phyloP scores from a whole-genome alignment of 1,140 invertebrate species.

The Halesus radiatus region DNA sequence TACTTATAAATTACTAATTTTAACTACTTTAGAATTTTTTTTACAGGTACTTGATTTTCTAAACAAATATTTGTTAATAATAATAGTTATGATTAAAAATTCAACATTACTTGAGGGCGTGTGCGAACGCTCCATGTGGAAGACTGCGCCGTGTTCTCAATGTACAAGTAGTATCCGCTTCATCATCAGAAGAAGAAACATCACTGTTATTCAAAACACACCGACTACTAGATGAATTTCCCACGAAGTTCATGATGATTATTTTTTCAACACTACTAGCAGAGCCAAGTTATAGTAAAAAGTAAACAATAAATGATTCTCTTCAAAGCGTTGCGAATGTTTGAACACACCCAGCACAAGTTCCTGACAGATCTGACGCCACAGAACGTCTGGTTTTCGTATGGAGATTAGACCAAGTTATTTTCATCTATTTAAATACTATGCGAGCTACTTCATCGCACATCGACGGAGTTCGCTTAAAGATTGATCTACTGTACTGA shows the following conservation, averaged over 20 bases:
- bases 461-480: no score
- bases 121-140: conserved; percentile 39
- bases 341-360: not conserved
- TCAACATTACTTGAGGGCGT: conserved; percentile 43
- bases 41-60: no score
- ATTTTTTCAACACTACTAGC: not conserved
- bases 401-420: not conserved
- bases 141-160: conserved; percentile 40
- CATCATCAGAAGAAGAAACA: conserved; percentile 31
- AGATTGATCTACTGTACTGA: no score
- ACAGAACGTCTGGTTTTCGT: conserved; percentile 3
- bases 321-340: conserved; percentile 7
- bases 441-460: no score
- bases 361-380: not conserved
- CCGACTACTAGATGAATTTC: not conserved
- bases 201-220: conserved; percentile 24
- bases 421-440: not conserved
- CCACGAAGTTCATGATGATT: not conserved
- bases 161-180: not conserved
- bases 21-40: no score
- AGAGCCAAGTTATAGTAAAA: not conserved
- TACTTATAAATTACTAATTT: no score
- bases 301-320: not conserved
- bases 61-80: no score
- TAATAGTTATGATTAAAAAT: no score